A percentile compares a stretch with the other conserved stretches of the same genome.
These are phyloP conservation scores for Brachionus rubens DNA, from an alignment of 1,140 invertebrate species.

Conservation along the genomic window DNA sequence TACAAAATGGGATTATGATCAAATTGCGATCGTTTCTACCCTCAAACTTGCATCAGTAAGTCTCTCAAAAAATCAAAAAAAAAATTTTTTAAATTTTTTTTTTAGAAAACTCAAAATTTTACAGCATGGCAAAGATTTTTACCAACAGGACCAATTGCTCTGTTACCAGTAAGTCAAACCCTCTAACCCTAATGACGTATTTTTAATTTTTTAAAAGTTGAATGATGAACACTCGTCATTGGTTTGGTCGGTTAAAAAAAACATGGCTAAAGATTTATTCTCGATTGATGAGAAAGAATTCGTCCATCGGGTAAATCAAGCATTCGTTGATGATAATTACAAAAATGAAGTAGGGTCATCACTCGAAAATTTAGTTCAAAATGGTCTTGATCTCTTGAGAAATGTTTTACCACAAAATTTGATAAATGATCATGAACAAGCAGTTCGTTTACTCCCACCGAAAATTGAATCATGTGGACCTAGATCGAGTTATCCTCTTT, in stretches of 20 bases:
- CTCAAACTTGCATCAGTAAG: conserved; percentile 69
- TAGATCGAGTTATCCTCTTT: conserved; percentile 83
- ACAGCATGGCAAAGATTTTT: conserved; percentile 94
- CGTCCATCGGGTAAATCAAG: conserved; percentile 81
- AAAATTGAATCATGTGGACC: conserved; percentile 68
- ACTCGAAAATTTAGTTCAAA: conserved; percentile 18
- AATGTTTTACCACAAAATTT: conserved; percentile 15
- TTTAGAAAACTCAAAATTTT: conserved; percentile 70
- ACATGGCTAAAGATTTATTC: conserved; percentile 71
- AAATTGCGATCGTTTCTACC: conserved; percentile 84
- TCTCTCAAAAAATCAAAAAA: conserved; percentile 43
- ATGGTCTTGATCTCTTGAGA: background rate
- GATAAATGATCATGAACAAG: background rate
- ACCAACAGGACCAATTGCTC: conserved; percentile 80
- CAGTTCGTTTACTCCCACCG: conserved; percentile 72
- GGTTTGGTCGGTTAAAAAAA: conserved; percentile 80
- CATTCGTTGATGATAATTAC: conserved; percentile 65
- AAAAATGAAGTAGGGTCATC: background rate
- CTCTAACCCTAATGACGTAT: no score
- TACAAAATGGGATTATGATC: conserved; percentile 76
- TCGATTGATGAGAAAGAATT: conserved; percentile 73
- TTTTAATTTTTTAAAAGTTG: conserved; percentile 60
- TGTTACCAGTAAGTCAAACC: conserved; percentile 73
- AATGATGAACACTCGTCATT: conserved; percentile 74
- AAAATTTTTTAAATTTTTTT: conserved; percentile 48